Evolutionary conservation across 2,113 vertebrate species (phyloP), one percentile per base, ranked within the genome.

Genomic region (Gasterosteus nipponicus): DNA sequence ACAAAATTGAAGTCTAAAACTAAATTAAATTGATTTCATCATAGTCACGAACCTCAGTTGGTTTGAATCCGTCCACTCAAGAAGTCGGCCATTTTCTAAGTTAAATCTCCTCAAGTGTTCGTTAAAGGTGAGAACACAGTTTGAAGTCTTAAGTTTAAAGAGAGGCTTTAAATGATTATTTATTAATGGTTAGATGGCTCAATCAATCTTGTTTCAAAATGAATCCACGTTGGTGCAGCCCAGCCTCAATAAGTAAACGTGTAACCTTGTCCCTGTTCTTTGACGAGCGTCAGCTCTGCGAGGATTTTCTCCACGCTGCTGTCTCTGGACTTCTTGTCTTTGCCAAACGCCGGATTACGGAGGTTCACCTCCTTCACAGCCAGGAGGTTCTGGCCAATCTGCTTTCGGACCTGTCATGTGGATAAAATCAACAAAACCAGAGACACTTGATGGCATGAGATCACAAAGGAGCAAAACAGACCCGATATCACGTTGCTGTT

Each of bases 341-440:
- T 97, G 57, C 96, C 96, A 82, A 99, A 98, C 0, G 86, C 96
- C 7, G 94, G 95, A 85, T 95, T 97, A 86, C 95, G 95, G 63
- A 97, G 94, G 89, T 95, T 97, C 44, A 98, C 95, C 81, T 98
- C 97, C 88, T 98, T 98, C 91, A 98, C 92, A 56, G 96, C 96
- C 39, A 98, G 88, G 49, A 96, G 92, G 87, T 96, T 96, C 89
- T 96, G 96, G 12, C 93, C 91, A 4, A 93, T 94, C 68, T 90
- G 91, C 77, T 97, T 98, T 81, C 93, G 94, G 77, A 97, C 96
- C 96, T 97, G 85, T 5, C 3, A 31, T 56, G 19, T 6, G 29
- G 38, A n/a, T 7, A 38, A 7, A 60, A 58, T 26, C 3, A 35
- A 12, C 29, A 6, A 35, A 63, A 54, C 39, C 29, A 39, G 1